These are phyloP conservation scores for Australoheros scitulus DNA, from an alignment of 2,113 vertebrate genomes.

Conservation along the genomic window DNA sequence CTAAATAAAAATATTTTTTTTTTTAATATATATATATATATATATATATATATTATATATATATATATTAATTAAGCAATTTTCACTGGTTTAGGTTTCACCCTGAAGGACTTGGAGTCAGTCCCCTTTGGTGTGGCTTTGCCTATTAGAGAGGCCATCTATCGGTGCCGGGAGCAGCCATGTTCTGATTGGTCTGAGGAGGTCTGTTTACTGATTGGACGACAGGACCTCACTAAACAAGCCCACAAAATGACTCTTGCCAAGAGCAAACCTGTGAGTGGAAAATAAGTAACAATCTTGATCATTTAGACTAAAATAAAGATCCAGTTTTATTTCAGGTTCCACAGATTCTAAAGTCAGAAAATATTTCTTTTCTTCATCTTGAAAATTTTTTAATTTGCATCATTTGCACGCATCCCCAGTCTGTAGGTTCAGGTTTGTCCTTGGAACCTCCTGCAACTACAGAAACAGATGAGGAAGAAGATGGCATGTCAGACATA, in stretches of 20 bases:
- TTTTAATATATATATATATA: no score
- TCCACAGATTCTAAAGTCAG: neutral
- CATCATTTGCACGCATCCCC: neutral
- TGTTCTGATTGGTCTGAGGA: conserved; percentile 95
- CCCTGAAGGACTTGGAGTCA: conserved; percentile 92
- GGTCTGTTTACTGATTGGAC: conserved; percentile 92
- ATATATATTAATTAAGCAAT: neutral
- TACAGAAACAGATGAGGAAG: conserved; percentile 91
- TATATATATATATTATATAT: no score
- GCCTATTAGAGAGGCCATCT: conserved; percentile 94
- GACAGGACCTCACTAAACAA: conserved; percentile 95
- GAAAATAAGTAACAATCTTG: neutral
- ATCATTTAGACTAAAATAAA: neutral
- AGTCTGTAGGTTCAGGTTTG: conserved; percentile 86
- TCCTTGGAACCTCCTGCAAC: conserved; percentile 86
- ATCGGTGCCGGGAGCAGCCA: conserved; percentile 93
- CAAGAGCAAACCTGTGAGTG: conserved; percentile 91
- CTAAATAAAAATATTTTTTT: no score
- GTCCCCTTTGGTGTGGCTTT: conserved; percentile 95
- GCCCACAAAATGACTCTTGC: conserved; percentile 90
- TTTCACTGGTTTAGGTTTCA: conserved; percentile 83
- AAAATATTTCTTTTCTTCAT: neutral
- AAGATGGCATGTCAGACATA: conserved; percentile 97
- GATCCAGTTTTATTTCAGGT: neutral
- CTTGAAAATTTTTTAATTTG: neutral